Percentiles rank a stretch among this genome's conserved stretches.
Evolutionary conservation across 2,888 invertebrate species (phyloP).

Genomic region (Lochmaea crataegi): DNA sequence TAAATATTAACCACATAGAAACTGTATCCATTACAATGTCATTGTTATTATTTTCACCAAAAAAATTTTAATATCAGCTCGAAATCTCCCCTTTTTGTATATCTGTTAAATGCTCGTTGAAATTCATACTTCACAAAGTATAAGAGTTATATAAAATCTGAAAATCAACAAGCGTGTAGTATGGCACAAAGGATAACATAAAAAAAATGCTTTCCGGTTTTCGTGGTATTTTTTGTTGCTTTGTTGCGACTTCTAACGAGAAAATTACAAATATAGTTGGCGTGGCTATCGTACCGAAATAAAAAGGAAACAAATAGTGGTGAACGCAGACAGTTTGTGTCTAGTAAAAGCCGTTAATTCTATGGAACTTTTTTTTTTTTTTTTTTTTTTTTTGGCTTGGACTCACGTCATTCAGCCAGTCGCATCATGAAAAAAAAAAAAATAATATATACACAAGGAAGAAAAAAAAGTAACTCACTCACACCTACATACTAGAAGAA

Average conservation of each 20-base stretch:
- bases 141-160: not conserved
- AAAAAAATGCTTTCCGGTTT: not conserved
- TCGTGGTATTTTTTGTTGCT: not conserved
- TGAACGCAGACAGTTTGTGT: not conserved
- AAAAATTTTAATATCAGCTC: not conserved
- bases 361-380: too few species aligned
- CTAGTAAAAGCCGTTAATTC: not conserved
- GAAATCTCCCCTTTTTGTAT: not conserved
- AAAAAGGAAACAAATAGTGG: slow-evolving; percentile 1
- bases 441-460: too few species aligned
- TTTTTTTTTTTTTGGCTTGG: too few species aligned
- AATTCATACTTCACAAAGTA: not conserved
- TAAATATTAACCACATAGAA: too few species aligned
- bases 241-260: slow-evolving; percentile 6
- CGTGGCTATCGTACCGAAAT: not conserved
- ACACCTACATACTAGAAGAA: too few species aligned
- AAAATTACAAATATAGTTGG: not conserved
- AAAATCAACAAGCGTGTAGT: not conserved
- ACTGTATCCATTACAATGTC: not conserved
- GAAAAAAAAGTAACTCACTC: too few species aligned
- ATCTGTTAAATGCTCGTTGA: not conserved
- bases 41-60: not conserved
- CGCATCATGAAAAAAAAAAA: too few species aligned
- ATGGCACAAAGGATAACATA: not conserved
- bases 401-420: too few species aligned